Conservation (phyloP, 2,797 vertebrate genomes). For the Melanogrammus aeglefinus region DNA sequence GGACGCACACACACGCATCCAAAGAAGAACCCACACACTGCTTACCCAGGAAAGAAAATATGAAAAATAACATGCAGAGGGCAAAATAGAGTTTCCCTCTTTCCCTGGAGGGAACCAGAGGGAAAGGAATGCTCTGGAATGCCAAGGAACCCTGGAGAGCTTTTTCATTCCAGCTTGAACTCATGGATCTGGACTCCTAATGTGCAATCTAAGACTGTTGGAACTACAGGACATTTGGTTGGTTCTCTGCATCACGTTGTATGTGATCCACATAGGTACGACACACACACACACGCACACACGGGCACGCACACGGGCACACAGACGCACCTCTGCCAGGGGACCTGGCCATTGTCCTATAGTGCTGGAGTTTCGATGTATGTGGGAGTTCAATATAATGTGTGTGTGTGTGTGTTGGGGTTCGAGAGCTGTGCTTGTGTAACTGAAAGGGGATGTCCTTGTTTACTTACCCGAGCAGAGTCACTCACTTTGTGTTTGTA, state of each 20-base stretch:
- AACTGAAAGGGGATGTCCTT: neutral
- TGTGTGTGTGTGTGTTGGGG: neutral
- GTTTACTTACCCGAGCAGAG: constrained; percentile 8
- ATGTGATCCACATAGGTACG: constrained; percentile 76
- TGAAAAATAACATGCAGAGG: neutral
- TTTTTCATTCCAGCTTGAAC: constrained; percentile 40
- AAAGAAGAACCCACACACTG: neutral
- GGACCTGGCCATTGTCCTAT: neutral
- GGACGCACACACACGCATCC: neutral
- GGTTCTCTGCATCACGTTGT: constrained; percentile 66
- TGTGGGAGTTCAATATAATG: neutral
- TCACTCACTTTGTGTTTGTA: neutral
- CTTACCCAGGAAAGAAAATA: neutral
- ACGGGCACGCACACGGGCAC: neutral
- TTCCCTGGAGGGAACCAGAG: neutral
- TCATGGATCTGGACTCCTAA: constrained; percentile 64
- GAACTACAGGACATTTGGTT: constrained; percentile 57
- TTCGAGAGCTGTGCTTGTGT: neutral
- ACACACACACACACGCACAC: constrained; percentile 11
- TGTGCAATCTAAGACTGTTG: constrained; percentile 68
- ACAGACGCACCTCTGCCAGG: neutral
- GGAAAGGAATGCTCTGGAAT: constrained; percentile 23
- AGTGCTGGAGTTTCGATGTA: neutral
- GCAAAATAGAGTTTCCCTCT: neutral
- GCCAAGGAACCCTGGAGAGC: constrained; percentile 42